A percentile compares a stretch with the other conserved stretches of the same genome.
Conservation (phyloP, 2,888 invertebrate genomes). For the Tipula helvola region DNA sequence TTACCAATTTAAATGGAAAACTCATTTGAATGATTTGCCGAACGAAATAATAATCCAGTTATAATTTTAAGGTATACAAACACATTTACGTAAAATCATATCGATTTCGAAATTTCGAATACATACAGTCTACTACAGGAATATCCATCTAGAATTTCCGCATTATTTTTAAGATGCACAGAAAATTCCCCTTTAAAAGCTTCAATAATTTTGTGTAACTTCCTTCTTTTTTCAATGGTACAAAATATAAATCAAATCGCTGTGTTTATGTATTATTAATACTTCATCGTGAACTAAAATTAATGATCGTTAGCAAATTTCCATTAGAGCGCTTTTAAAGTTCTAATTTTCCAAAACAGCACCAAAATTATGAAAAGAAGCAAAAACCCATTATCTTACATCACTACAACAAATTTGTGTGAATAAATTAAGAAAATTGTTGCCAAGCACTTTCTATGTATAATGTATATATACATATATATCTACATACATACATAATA, state of each 20-base stretch:
- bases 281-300: background rate
- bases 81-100: background rate
- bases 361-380: background rate
- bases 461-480: no score
- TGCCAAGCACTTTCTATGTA: background rate
- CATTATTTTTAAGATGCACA: no score
- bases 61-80: background rate
- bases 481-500: background rate
- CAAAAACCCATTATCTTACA: background rate
- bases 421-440: background rate
- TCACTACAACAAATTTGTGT: background rate
- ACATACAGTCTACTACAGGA: no score
- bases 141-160: no score
- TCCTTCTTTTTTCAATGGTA: background rate
- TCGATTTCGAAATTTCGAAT: background rate
- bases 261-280: background rate
- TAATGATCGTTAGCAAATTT: background rate
- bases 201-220: background rate
- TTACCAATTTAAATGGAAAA: background rate
- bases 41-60: background rate
- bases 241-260: background rate
- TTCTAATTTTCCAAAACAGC: background rate
- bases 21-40: background rate
- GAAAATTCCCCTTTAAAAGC: background rate
- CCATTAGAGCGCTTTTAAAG: background rate